A percentile compares a stretch with the other conserved stretches of the same genome.
Conservation (phyloP, 2,113 vertebrate species). For the Notothenia rossii region DNA sequence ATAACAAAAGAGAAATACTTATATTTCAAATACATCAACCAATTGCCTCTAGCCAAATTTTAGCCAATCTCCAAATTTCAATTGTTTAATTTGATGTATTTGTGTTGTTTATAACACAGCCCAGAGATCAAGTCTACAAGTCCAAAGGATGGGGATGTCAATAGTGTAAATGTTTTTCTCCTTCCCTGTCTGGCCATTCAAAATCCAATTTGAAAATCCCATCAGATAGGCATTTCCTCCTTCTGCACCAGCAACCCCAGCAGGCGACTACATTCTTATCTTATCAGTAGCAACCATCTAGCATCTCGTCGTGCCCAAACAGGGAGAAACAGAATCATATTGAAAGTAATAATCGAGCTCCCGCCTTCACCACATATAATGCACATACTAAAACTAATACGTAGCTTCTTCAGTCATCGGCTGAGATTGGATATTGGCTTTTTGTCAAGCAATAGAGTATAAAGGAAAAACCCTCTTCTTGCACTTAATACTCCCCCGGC, state of each 20-base stretch:
- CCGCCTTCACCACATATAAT: constrained; percentile 64
- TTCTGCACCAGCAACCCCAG: constrained; percentile 73
- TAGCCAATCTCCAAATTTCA: constrained; percentile 12
- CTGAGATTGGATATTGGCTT: constrained; percentile 42
- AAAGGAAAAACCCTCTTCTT: constrained; percentile 59
- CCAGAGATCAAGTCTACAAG: constrained; percentile 50
- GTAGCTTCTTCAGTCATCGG: constrained; percentile 6
- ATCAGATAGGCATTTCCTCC: constrained; percentile 86
- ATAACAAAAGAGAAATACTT: neutral
- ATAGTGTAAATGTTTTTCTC: constrained; percentile 71
- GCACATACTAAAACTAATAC: constrained; percentile 40
- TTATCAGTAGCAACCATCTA: constrained; percentile 82
- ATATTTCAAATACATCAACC: neutral
- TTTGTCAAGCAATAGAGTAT: constrained; percentile 47
- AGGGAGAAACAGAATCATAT: constrained; percentile 79
- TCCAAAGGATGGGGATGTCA: constrained; percentile 69
- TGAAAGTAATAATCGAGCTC: constrained; percentile 60
- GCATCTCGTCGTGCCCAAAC: constrained; percentile 83
- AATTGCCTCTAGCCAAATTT: constrained; percentile 5
- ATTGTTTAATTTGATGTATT: constrained; percentile 27
- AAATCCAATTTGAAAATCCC: constrained; percentile 79
- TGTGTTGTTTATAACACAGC: constrained; percentile 66
- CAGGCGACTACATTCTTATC: constrained; percentile 83
- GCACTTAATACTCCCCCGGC: constrained; percentile 57
- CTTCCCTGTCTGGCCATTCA: constrained; percentile 73